Conservation (phyloP, 2,113 vertebrate species). For the Protobothrops flavoviridis region DNA sequence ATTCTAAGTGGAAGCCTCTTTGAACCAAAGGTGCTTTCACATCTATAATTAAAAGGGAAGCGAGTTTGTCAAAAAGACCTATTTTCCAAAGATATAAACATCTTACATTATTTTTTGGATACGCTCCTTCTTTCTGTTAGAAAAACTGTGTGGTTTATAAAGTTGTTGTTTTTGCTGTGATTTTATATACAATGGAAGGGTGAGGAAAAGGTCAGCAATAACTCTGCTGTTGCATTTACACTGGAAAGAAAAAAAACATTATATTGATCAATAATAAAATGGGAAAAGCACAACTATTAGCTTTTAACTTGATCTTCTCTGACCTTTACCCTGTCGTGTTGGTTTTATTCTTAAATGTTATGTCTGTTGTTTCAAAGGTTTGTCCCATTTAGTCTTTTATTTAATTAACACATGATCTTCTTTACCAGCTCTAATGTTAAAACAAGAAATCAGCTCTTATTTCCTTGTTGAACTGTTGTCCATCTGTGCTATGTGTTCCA, state of each 20-base stretch:
- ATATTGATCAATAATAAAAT: constrained; percentile 82
- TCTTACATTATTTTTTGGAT: constrained; percentile 51
- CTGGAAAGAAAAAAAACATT: constrained; percentile 67
- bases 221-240: constrained; percentile 74
- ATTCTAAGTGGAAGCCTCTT: constrained; percentile 12
- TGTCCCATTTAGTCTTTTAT: constrained; percentile 74
- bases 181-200: constrained; percentile 72
- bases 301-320: constrained; percentile 74
- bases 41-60: constrained; percentile 31
- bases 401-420: constrained; percentile 72
- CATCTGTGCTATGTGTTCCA: constrained; percentile 45
- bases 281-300: constrained; percentile 75
- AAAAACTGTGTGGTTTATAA: constrained; percentile 71
- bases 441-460: constrained; percentile 65
- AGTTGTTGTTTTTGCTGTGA: constrained; percentile 76
- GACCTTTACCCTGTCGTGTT: constrained; percentile 75
- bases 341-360: constrained; percentile 77
- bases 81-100: constrained; percentile 50
- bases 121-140: constrained; percentile 46
- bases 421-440: constrained; percentile 64
- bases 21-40: constrained; percentile 12
- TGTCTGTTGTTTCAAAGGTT: constrained; percentile 71
- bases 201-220: constrained; percentile 80
- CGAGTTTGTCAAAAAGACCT: constrained; percentile 29
- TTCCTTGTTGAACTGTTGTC: constrained; percentile 66